phyloP scores from a whole-genome alignment of 2,888 invertebrate genomes.

The Empis livida region DNA sequence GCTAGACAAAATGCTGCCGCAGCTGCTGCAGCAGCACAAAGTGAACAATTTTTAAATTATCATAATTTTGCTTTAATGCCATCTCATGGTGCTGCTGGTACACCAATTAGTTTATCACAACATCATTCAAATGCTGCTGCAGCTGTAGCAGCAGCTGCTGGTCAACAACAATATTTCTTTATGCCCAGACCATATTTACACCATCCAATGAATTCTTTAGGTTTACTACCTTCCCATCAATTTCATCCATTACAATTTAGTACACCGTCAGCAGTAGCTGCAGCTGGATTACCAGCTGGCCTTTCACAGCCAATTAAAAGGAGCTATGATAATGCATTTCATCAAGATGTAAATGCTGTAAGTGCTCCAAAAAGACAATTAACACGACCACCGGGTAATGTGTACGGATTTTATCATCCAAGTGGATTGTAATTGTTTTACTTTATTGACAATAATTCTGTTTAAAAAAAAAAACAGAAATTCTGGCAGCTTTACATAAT shows the following conservation, averaged over 20 bases:
- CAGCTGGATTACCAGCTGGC: constrained; percentile 14
- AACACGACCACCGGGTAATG: constrained; percentile 23
- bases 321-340: constrained; percentile 59
- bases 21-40: constrained; percentile 34
- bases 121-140: constrained; percentile 24
- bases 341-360: constrained; percentile 33
- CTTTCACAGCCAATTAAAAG: constrained; percentile 38
- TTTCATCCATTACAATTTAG: background rate
- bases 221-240: constrained; percentile 7
- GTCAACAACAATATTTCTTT: constrained; percentile 13
- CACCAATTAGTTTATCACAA: constrained; percentile 16
- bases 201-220: constrained; percentile 6
- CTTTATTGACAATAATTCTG: no score
- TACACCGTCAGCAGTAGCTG: constrained; percentile 22
- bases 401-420: constrained; percentile 25
- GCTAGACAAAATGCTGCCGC: constrained; percentile 53
- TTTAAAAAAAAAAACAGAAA: no score
- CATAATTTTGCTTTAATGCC: constrained; percentile 20
- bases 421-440: no score
- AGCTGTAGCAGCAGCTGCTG: constrained; percentile 25
- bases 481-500: no score
- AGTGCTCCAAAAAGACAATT: constrained; percentile 30
- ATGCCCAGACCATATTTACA: constrained; percentile 12
- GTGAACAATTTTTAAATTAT: constrained; percentile 20
- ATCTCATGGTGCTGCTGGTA: constrained; percentile 21